Evolutionary conservation across 1,140 invertebrate genomes (phyloP).

Genomic region (Drosophila gunungcola): DNA sequence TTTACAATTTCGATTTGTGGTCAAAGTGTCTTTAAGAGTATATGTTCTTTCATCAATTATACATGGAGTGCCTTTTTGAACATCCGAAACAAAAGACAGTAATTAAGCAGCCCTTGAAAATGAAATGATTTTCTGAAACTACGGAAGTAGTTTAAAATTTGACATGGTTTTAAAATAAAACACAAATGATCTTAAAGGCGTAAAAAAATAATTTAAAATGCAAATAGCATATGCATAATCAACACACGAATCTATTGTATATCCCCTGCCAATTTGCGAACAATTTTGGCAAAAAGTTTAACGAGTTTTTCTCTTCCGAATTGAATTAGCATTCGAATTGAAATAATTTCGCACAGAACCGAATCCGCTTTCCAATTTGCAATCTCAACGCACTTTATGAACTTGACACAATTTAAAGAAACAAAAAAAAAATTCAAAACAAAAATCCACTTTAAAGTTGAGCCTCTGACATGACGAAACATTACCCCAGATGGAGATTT

Average conservation of each 20-base stretch:
- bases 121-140: background rate
- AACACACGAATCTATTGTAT: background rate
- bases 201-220: background rate
- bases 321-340: conserved; percentile 36
- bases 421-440: background rate
- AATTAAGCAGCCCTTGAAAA: background rate
- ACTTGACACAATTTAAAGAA: conserved; percentile 19
- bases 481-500: conserved; percentile 7
- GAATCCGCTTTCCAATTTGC: conserved; percentile 26
- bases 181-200: background rate
- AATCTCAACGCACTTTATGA: conserved; percentile 19
- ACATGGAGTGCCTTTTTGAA: background rate
- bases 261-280: conserved; percentile 1
- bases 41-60: conserved; percentile 1
- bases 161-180: background rate
- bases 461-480: conserved; percentile 16
- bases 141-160: background rate
- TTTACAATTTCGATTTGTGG: conserved; percentile 20
- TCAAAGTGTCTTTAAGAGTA: background rate
- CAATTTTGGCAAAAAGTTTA: conserved; percentile 15
- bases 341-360: conserved; percentile 21
- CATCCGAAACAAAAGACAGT: background rate
- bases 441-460: conserved; percentile 37
- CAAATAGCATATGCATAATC: background rate
- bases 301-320: conserved; percentile 16